A percentile compares a stretch with the other conserved stretches of the same genome.
These are phyloP conservation scores for Melitaea athalia DNA, from an alignment of 2,888 invertebrate genomes.

Conservation along the genomic window DNA sequence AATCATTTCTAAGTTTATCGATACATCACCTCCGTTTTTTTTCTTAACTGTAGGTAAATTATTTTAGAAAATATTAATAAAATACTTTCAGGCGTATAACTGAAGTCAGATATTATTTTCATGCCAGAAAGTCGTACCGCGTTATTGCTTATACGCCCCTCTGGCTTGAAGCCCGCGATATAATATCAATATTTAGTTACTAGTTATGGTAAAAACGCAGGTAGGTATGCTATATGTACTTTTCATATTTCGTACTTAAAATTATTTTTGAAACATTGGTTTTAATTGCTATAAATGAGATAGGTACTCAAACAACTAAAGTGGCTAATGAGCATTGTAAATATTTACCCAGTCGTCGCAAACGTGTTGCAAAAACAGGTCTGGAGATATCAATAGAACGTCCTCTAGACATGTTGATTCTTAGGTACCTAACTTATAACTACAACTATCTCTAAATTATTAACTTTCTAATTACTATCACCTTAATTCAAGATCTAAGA, in stretches of 20 bases:
- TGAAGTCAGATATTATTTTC: too few relatives aligned
- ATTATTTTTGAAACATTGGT: background rate
- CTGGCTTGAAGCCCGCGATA: too few relatives aligned
- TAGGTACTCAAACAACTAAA: background rate
- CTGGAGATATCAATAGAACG: slow-evolving; percentile 22
- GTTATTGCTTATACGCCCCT: too few relatives aligned
- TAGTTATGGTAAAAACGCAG: background rate
- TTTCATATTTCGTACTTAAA: background rate
- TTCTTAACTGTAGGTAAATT: too few relatives aligned
- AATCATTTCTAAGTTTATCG: too few relatives aligned
- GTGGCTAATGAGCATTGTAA: background rate
- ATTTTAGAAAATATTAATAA: too few relatives aligned
- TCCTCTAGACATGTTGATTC: slow-evolving; percentile 8
- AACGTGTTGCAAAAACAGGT: slow-evolving; percentile 26
- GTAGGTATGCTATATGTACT: background rate
- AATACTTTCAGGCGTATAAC: too few relatives aligned
- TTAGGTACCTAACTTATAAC: background rate
- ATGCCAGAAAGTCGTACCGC: too few relatives aligned
- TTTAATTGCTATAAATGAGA: too few relatives aligned
- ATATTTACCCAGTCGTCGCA: background rate
- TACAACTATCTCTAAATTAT: background rate
- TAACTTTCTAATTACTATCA: slow-evolving; percentile 9
- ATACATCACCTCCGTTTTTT: too few relatives aligned
- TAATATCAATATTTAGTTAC: background rate
- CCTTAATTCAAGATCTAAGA: background rate